Percentiles rank a stretch among this genome's conserved stretches.
These are phyloP conservation scores for Drosophila paramelanica DNA, from an alignment of 2,888 invertebrate species.

Conservation along the genomic window DNA sequence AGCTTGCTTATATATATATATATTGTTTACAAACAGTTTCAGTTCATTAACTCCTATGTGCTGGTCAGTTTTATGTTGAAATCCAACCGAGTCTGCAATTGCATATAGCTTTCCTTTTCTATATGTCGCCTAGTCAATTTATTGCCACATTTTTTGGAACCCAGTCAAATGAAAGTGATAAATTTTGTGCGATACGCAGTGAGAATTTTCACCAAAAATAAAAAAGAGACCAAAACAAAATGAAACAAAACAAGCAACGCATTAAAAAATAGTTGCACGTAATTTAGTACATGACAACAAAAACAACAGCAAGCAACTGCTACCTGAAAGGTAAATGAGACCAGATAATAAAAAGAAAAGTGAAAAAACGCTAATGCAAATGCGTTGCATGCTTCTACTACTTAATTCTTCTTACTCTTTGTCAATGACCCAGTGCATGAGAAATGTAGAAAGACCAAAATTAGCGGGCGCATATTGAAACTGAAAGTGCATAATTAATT, in stretches of 20 bases:
- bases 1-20: neutral
- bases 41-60: conserved; percentile 13
- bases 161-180: conserved; percentile 74
- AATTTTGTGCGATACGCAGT: conserved; percentile 55
- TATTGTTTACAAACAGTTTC: neutral
- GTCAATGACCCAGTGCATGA: conserved; percentile 43
- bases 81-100: conserved; percentile 7
- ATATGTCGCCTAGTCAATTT: conserved; percentile 40
- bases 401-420: neutral
- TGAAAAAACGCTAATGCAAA: conserved; percentile 65
- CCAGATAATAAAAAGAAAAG: conserved; percentile 63
- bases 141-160: conserved; percentile 56
- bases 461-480: conserved; percentile 41
- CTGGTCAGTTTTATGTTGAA: neutral
- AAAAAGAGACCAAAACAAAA: conserved; percentile 23
- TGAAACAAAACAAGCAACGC: conserved; percentile 34
- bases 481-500: conserved; percentile 66
- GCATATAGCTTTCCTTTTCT: conserved; percentile 39
- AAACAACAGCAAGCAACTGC: conserved; percentile 18
- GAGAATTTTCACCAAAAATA: conserved; percentile 66
- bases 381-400: conserved; percentile 27
- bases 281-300: conserved; percentile 60
- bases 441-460: conserved; percentile 48
- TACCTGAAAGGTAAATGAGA: conserved; percentile 60
- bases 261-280: conserved; percentile 76